Evolutionary conservation across 1,140 invertebrate genomes (phyloP).

Genomic region (Drosophila pandora): DNA sequence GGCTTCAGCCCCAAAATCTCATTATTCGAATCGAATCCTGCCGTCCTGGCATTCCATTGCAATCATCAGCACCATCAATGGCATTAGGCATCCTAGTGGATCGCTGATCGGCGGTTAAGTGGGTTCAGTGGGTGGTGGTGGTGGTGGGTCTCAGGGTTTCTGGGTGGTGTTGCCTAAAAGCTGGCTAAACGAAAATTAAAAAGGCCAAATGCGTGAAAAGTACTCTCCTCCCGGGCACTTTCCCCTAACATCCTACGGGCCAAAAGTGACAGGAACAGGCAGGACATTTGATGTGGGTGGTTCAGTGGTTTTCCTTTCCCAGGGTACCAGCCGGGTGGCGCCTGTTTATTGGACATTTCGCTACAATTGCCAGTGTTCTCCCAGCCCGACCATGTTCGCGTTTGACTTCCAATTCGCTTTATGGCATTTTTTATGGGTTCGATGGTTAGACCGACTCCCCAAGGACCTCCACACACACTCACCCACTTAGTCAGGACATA

Average conservation of each 20-base stretch:
- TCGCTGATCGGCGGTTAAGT: constrained; percentile 44
- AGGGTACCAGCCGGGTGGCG: neutral
- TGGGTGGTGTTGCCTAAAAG: constrained; percentile 15
- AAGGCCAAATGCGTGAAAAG: constrained; percentile 29
- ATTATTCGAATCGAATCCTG: constrained; percentile 51
- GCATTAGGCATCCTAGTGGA: constrained; percentile 44
- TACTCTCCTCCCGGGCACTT: neutral
- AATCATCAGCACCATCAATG: constrained; percentile 48
- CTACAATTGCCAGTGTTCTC: constrained; percentile 55
- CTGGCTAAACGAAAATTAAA: constrained; percentile 48
- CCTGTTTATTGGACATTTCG: constrained; percentile 73
- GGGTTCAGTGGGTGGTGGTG: neutral
- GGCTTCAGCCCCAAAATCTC: constrained; percentile 37
- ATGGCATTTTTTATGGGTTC: constrained; percentile 78
- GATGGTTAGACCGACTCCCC: constrained; percentile 24
- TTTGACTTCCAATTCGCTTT: constrained; percentile 82
- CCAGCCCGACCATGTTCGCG: constrained; percentile 42
- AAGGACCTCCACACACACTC: neutral
- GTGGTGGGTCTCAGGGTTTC: neutral
- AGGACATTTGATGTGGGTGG: neutral
- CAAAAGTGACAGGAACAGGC: neutral
- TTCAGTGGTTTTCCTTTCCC: neutral
- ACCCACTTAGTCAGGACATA: neutral
- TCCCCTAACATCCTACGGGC: neutral
- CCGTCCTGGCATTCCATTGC: constrained; percentile 23